phyloP scores from a whole-genome alignment of 2,113 vertebrate species.

The Lophura nycthemera region DNA sequence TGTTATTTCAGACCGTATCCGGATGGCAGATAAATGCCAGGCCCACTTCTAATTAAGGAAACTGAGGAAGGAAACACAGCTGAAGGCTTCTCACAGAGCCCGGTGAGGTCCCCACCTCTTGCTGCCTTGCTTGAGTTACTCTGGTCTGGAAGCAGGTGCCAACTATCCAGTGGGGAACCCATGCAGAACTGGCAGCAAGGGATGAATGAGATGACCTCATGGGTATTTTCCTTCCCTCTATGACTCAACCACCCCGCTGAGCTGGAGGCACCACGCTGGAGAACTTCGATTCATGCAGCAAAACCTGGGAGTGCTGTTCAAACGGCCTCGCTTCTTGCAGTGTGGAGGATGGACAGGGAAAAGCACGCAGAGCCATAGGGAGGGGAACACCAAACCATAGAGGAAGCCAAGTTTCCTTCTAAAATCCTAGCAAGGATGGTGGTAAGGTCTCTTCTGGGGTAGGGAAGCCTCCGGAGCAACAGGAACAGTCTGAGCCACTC shows the following conservation, averaged over 20 bases:
- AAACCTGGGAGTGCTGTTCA: not conserved
- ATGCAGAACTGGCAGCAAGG: not conserved
- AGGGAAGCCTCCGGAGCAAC: not conserved
- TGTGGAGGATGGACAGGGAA: accelerated
- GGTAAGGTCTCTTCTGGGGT: not conserved
- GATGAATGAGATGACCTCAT: constrained; percentile 36
- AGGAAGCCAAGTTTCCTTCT: not conserved
- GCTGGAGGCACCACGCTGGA: not conserved
- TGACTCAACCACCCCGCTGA: not conserved
- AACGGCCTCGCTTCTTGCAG: not conserved
- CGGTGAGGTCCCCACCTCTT: not conserved
- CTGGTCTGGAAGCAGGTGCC: not conserved
- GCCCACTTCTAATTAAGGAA: constrained; percentile 48
- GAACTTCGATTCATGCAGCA: not conserved
- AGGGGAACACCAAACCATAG: not conserved
- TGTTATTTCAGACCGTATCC: constrained; percentile 59
- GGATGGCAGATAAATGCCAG: constrained; percentile 33
- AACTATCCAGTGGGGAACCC: constrained; percentile 39
- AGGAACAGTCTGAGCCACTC: not conserved
- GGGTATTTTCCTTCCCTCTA: constrained; percentile 52
- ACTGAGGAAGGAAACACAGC: constrained; percentile 23
- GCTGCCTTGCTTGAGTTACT: constrained; percentile 7
- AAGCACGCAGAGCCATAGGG: not conserved
- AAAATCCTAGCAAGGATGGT: accelerated
- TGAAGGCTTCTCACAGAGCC: not conserved